Evolutionary conservation across 2,888 invertebrate species (phyloP), one percentile per base, ranked within the genome.

Genomic region (Serrognathus titanus): DNA sequence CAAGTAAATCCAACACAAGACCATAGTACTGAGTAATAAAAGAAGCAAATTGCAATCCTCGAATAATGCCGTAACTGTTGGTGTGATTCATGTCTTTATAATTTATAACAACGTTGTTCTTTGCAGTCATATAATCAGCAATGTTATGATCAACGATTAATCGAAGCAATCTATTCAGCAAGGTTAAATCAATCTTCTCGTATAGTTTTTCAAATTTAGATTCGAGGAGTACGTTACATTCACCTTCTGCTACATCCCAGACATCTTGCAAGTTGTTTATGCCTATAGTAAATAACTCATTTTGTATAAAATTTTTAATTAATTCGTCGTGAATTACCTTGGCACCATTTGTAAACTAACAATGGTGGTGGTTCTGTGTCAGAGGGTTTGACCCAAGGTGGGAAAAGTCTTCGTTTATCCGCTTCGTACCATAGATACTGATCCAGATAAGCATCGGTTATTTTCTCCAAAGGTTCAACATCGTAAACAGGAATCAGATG

Each of bases 21-120:
- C 99, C 99, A 75, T 99, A 99, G 81, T 97, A 99, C 79, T 99
- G 97, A 0, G 97, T 97, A 63, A 99, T 92, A 79, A 99, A 99
- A 0, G 98, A 99, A 0, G 98, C 95, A 80, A 99, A 99, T 78
- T 99, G 99, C 11, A 99, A 82, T n/a, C 99, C 99, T 50, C 98
- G 59, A 51, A 76, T 77, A 13, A 77, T 76, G 48, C 99, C 99
- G 76, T 99, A 99, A 69, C 97, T 97, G 85, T 99, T 99, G 0
- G 97, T 98, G 78, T 99, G 99, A 79, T 99, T 99, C 99, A 99
- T 99, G 75, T 99, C 99, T 83, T 98, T 99, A 80, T 99, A 99
- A 79, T 98, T 99, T 64, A 99, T 98, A 53, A 97, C 94, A n/a
- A 99, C 97, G 80, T 99, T 99, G 79, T 99, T 99, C 79, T 99